These are phyloP conservation scores for Cydia strobilella DNA, from an alignment of 1,140 invertebrate species.

Conservation along the genomic window DNA sequence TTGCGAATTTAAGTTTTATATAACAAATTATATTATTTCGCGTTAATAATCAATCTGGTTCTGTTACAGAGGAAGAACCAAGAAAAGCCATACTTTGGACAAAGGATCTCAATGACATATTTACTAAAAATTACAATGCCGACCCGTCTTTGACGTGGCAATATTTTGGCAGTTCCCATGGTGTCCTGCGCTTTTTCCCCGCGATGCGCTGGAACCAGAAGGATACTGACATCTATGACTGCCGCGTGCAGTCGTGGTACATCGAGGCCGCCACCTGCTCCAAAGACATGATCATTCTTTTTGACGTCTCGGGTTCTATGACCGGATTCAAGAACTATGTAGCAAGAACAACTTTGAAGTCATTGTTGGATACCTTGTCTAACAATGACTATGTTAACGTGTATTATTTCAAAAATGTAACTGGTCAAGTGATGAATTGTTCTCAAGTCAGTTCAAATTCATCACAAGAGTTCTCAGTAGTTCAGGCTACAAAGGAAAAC, in stretches of 20 bases:
- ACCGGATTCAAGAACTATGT: slow-evolving; percentile 88
- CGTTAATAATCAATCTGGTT: slow-evolving; percentile 22
- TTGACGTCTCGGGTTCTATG: slow-evolving; percentile 99
- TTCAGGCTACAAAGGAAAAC: slow-evolving; percentile 97
- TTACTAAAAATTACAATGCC: slow-evolving; percentile 90
- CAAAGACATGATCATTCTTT: slow-evolving; percentile 97
- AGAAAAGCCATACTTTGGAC: slow-evolving; percentile 92
- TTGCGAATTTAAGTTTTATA: not conserved
- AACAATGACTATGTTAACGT: slow-evolving; percentile 99
- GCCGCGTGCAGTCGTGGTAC: slow-evolving; percentile 94
- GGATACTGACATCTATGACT: slow-evolving; percentile 86
- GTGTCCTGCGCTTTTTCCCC: slow-evolving; percentile 95
- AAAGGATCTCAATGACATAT: slow-evolving; percentile 90
- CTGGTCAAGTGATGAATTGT: slow-evolving; percentile 87
- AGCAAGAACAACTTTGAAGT: slow-evolving; percentile 86
- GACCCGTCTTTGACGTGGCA: slow-evolving; percentile 97
- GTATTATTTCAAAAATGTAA: slow-evolving; percentile 86
- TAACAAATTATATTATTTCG: not conserved
- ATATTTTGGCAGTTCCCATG: slow-evolving; percentile 96
- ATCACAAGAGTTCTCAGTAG: slow-evolving; percentile 78
- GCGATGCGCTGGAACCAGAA: slow-evolving; percentile 82
- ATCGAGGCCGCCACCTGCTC: slow-evolving; percentile 98
- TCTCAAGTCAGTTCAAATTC: slow-evolving; percentile 81
- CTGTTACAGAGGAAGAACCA: slow-evolving; percentile 81
- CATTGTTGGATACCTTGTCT: slow-evolving; percentile 96